phyloP scores from a whole-genome alignment of 1,140 invertebrate species.

The Spodoptera frugiperda region DNA sequence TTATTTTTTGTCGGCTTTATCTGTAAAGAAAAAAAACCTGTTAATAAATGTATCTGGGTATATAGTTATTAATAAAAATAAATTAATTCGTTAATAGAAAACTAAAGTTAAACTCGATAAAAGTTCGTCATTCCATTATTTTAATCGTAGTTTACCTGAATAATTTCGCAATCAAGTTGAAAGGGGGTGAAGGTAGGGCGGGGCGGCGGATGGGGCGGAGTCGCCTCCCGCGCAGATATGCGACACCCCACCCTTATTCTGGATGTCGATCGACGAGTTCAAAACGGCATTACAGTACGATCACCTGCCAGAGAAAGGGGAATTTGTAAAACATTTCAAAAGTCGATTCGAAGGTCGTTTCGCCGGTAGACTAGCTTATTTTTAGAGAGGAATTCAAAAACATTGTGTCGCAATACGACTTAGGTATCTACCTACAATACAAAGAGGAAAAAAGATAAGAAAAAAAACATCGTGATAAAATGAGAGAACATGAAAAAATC shows the following conservation, averaged over 20 bases:
- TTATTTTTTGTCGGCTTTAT: too few relatives aligned
- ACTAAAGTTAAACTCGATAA: too few relatives aligned
- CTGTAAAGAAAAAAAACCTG: too few relatives aligned
- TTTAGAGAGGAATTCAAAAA: too few relatives aligned
- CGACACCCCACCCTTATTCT: conserved; percentile 15
- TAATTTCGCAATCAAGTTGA: conserved; percentile 18
- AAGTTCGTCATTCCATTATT: too few relatives aligned
- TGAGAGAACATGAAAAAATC: not conserved
- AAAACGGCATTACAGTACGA: not conserved
- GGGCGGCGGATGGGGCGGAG: not conserved
- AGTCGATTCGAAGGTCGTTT: not conserved
- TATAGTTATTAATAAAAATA: too few relatives aligned
- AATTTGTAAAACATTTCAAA: not conserved
- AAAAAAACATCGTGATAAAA: conserved; percentile 1
- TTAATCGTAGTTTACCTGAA: not conserved
- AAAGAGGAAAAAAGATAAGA: not conserved
- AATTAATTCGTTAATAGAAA: too few relatives aligned
- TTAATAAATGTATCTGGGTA: too few relatives aligned
- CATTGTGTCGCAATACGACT: too few relatives aligned
- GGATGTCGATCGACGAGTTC: conserved; percentile 1
- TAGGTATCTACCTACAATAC: too few relatives aligned
- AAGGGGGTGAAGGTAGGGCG: not conserved
- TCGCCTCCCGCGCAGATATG: conserved; percentile 32
- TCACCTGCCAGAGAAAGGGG: too few relatives aligned
- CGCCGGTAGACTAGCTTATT: too few relatives aligned